phyloP scores from a whole-genome alignment of 2,888 invertebrate genomes.

The Acanthacorydalis orientalis region DNA sequence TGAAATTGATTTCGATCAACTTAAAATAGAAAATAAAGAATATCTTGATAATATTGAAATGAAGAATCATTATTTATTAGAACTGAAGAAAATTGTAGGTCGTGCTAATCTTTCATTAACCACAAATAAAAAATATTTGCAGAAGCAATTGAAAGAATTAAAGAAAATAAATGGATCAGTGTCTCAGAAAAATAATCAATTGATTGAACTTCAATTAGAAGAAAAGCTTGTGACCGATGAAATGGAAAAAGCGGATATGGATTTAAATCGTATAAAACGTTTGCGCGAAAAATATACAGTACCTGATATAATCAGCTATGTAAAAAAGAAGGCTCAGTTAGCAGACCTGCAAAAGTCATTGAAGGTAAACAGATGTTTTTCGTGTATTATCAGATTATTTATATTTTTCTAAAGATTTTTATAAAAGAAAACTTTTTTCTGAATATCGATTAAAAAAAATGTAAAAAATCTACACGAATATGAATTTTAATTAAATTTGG shows the following conservation, averaged over 20 bases:
- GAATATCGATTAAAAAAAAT: too few relatives aligned
- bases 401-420: too few relatives aligned
- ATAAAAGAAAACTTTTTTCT: too few relatives aligned
- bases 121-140: conserved; percentile 36
- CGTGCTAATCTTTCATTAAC: conserved; percentile 37
- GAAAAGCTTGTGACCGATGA: conserved; percentile 24
- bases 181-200: conserved; percentile 24
- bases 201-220: conserved; percentile 27
- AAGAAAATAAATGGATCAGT: conserved; percentile 26
- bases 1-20: conserved; percentile 44
- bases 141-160: conserved; percentile 31
- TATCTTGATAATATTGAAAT: conserved; percentile 33
- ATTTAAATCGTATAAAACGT: conserved; percentile 24
- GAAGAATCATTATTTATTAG: conserved; percentile 32
- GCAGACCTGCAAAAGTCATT: conserved; percentile 28
- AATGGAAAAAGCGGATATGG: conserved; percentile 23
- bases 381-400: neutral
- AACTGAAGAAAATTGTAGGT: conserved; percentile 40
- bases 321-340: conserved; percentile 32
- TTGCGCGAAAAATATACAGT: conserved; percentile 29
- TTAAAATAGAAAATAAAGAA: conserved; percentile 41
- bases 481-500: too few relatives aligned
- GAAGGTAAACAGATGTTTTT: conserved; percentile 17
- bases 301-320: conserved; percentile 40
- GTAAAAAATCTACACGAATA: too few relatives aligned